phyloP scores from a whole-genome alignment of 2,888 invertebrate species.

The Nudaria mundana region DNA sequence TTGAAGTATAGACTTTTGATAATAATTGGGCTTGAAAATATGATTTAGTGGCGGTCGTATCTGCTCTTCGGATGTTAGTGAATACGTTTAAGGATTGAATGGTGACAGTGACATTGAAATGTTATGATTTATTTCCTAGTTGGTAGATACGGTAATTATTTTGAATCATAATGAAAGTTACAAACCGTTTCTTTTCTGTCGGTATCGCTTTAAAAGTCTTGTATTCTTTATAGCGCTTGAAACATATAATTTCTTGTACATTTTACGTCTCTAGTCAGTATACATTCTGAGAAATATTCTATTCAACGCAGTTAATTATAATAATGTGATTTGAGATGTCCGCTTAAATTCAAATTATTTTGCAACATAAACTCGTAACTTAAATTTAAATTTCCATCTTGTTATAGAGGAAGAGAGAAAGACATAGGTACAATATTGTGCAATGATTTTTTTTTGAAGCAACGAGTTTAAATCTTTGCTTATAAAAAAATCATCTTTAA shows the following conservation, averaged over 20 bases:
- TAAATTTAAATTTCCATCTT: conserved; percentile 3
- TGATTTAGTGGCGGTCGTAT: conserved; percentile 68
- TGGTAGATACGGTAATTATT: conserved; percentile 36
- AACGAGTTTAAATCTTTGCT: too few species aligned
- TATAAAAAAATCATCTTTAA: too few species aligned
- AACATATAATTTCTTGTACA: conserved; percentile 5
- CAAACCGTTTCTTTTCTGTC: conserved; percentile 22
- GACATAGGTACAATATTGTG: too few species aligned
- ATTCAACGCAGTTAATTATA: conserved; percentile 3
- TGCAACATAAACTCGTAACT: not conserved
- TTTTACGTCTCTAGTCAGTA: conserved; percentile 1
- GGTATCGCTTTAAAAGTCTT: conserved; percentile 11
- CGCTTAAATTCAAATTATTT: conserved; percentile 1
- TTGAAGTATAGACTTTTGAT: conserved; percentile 67
- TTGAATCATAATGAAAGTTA: conserved; percentile 26
- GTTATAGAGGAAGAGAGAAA: too few species aligned
- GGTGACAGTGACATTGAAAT: conserved; percentile 48
- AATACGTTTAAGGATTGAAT: conserved; percentile 47
- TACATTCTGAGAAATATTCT: not conserved
- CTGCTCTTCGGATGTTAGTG: conserved; percentile 46
- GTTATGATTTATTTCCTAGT: conserved; percentile 53
- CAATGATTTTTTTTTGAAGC: too few species aligned
- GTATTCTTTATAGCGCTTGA: conserved; percentile 4
- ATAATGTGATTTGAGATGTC: not conserved
- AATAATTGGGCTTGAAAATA: conserved; percentile 68